Conservation (phyloP, 2,888 invertebrate species). For the Leptopilina myrica region DNA sequence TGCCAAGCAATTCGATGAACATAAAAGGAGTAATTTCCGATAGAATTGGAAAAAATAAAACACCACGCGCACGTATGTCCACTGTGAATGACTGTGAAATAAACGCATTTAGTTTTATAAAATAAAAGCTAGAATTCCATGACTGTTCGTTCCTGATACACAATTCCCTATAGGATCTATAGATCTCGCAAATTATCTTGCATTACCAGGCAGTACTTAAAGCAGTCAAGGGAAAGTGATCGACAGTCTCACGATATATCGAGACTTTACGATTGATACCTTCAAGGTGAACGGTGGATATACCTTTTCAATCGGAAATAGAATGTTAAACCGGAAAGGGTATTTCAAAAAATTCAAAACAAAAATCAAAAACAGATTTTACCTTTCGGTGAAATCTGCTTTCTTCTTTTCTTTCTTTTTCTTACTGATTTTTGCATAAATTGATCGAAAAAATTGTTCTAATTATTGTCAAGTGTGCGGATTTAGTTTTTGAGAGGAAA, state of each 20-base stretch:
- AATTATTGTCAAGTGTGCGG: not conserved
- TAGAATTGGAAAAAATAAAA: not conserved
- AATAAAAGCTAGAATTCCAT: not conserved
- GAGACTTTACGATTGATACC: conserved; percentile 26
- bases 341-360: not conserved
- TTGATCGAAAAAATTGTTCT: not conserved
- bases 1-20: conserved; percentile 11
- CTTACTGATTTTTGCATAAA: no score
- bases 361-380: no score
- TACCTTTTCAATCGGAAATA: conserved; percentile 16
- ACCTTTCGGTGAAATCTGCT: no score
- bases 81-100: conserved; percentile 24
- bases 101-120: conserved; percentile 1
- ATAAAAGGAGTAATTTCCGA: conserved; percentile 22
- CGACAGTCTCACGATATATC: conserved; percentile 20
- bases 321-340: conserved; percentile 16
- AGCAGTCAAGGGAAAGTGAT: conserved; percentile 27
- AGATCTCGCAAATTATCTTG: conserved; percentile 25
- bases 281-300: not conserved
- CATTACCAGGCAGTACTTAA: conserved; percentile 26
- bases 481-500: conserved; percentile 25
- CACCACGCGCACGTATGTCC: conserved; percentile 8
- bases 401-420: no score
- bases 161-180: conserved; percentile 12
- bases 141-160: not conserved